These are phyloP conservation scores for Aulostomus chinensis DNA, from an alignment of 2,797 vertebrate genomes.

Conservation along the genomic window DNA sequence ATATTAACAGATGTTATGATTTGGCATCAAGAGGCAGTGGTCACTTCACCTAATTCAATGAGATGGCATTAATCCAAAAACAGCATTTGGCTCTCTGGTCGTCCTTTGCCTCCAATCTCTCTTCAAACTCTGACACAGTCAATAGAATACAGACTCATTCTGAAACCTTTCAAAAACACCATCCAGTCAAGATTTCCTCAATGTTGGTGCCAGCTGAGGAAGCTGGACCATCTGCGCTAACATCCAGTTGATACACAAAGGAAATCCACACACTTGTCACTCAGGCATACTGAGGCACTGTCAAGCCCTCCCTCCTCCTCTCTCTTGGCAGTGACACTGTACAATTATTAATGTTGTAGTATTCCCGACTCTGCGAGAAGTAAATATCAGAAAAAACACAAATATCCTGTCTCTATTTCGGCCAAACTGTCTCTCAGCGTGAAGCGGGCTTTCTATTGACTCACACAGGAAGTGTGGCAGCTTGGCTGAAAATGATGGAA, in stretches of 20 bases:
- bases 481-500: slow-evolving; percentile 37
- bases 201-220: slow-evolving; percentile 53
- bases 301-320: slow-evolving; percentile 23
- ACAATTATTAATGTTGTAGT: slow-evolving; percentile 59
- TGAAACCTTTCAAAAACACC: slow-evolving; percentile 33
- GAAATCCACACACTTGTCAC: slow-evolving; percentile 47
- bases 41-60: too few species aligned
- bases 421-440: slow-evolving; percentile 39
- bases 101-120: slow-evolving; percentile 3
- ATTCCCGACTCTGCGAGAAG: slow-evolving; percentile 53
- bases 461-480: slow-evolving; percentile 59
- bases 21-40: too few species aligned
- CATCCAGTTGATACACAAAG: slow-evolving; percentile 43
- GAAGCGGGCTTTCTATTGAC: slow-evolving; percentile 45
- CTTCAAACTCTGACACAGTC: not conserved
- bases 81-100: too few species aligned
- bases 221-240: slow-evolving; percentile 39
- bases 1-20: too few species aligned
- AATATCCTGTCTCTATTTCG: slow-evolving; percentile 44
- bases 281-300: slow-evolving; percentile 35
- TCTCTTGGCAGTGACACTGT: slow-evolving; percentile 27
- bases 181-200: slow-evolving; percentile 45
- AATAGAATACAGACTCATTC: slow-evolving; percentile 23
- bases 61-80: too few species aligned
- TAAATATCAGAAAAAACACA: slow-evolving; percentile 48